Evolutionary conservation across 2,113 vertebrate genomes (phyloP), one percentile per base, ranked within the genome.

Genomic region (Sprattus sprattus): DNA sequence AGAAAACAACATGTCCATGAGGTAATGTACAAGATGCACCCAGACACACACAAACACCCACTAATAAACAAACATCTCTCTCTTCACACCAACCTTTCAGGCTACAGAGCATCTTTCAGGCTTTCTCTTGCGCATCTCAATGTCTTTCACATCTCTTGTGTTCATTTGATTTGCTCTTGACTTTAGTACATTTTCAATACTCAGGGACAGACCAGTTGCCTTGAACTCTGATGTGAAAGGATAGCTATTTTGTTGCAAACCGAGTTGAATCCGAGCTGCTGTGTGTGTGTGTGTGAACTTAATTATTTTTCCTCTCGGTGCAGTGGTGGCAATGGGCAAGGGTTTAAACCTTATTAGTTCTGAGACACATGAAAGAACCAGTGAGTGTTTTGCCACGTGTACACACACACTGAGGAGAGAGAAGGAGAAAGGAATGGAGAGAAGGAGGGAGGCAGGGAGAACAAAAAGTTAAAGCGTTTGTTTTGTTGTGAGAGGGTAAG

Each of bases 401-500:
- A 32, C 67, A 75, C 67, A 75, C 13, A 10, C 67, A 75, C 25
- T 75, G 67, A 28, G 6, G 67, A 28, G 25, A 67, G 11, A 39
- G 13, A 18, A 28, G 11, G 71, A 44, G 71, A 57, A 25, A 25
- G 64, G 11, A 25, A 67, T 2, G 15, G 71, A 78, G 28, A 0
- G 71, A 78, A 28, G 0, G 28, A 78, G 28, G 5, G 28, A 78
- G 28, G 32, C 28, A 39, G 28, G 28, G 49, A 83, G 83, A 54
- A 46, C 85, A 85, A 90, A 90, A 80, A n/a, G 86, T 3, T 64
- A 88, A 89, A 85, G 88, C 89, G 83, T 85, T 64, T 89, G 88
- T 91, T 92, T 90, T 82, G 85, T 88, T 88, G 82, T 89, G 85
- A 91, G 91, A 90, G 87, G 91, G 89, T 93, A 54, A 89, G 87